These are phyloP conservation scores for Corvus hawaiiensis DNA, from an alignment of 2,113 vertebrate genomes.

Conservation along the genomic window DNA sequence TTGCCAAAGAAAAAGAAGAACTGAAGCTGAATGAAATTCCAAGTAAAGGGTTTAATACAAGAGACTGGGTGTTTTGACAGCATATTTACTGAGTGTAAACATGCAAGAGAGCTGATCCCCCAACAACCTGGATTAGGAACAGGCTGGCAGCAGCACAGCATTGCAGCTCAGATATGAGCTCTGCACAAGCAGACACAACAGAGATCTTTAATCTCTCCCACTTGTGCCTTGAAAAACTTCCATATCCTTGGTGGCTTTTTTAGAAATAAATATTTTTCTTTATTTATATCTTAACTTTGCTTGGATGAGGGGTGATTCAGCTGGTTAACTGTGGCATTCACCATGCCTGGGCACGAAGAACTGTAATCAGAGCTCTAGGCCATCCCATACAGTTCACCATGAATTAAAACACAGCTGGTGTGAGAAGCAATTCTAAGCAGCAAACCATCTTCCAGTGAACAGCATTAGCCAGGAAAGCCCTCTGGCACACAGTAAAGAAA, in stretches of 20 bases:
- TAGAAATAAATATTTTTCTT: neutral
- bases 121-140: neutral
- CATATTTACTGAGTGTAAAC: neutral
- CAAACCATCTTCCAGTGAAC: neutral
- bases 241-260: neutral
- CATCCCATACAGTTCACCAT: neutral
- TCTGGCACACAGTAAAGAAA: neutral
- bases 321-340: neutral
- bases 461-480: neutral
- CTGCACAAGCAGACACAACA: neutral
- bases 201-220: neutral
- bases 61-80: neutral
- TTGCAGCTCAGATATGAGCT: neutral
- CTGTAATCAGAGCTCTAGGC: neutral
- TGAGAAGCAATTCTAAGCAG: neutral
- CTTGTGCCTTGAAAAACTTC: neutral
- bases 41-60: neutral
- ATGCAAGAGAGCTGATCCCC: neutral
- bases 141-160: rapidly evolving
- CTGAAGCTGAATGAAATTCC: neutral
- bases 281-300: neutral
- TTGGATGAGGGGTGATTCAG: neutral
- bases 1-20: neutral
- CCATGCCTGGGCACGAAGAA: neutral
- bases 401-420: neutral